phyloP scores from a whole-genome alignment of 2,113 vertebrate genomes.

The Kobus ellipsiprymnus region DNA sequence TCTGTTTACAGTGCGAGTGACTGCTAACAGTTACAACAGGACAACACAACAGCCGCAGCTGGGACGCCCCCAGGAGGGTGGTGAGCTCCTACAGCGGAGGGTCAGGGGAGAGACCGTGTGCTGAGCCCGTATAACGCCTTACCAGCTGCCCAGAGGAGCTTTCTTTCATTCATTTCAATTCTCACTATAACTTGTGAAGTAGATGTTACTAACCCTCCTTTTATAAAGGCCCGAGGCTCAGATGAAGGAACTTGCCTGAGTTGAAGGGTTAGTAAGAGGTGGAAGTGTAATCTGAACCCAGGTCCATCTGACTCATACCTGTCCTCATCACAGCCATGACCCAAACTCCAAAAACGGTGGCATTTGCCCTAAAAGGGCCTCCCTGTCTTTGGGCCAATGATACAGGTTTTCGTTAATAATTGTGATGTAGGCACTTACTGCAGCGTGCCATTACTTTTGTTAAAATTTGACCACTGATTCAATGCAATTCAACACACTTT shows the following conservation, averaged over 20 bases:
- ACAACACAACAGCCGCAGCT: neutral
- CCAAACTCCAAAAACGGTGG: neutral
- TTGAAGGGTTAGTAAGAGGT: neutral
- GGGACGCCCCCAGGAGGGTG: neutral
- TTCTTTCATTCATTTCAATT: neutral
- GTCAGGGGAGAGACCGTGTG: rapidly evolving
- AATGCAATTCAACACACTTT: neutral
- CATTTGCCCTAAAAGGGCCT: neutral
- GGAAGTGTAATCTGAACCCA: neutral
- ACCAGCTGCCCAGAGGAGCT: neutral
- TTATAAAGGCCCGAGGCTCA: neutral
- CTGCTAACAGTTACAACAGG: neutral
- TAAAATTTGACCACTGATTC: neutral
- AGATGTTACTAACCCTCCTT: neutral
- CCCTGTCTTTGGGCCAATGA: neutral
- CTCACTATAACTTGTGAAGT: neutral
- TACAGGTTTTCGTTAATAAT: neutral
- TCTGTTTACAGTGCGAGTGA: neutral
- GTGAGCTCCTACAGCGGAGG: neutral
- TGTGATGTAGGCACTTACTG: neutral
- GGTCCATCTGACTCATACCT: neutral
- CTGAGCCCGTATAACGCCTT: neutral
- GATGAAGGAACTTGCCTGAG: neutral
- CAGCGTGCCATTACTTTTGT: neutral
- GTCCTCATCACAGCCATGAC: neutral